A percentile compares a stretch with the other conserved stretches of the same genome.
Conservation (phyloP, 1,140 invertebrate genomes). For the Zaprionus capensis region DNA sequence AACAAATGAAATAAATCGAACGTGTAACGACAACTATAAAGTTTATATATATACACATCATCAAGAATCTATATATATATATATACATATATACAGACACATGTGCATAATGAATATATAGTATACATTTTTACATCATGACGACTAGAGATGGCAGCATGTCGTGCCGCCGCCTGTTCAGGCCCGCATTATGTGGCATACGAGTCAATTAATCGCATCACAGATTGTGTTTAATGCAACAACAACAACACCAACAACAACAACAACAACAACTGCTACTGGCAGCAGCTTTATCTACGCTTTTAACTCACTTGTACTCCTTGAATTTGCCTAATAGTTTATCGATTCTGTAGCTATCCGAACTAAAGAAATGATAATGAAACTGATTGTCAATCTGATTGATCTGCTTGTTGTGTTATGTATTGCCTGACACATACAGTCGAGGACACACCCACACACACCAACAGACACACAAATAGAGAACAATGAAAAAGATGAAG, state of each 20-base stretch:
- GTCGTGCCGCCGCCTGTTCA: slow-evolving; percentile 10
- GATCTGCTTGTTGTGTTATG: slow-evolving; percentile 24
- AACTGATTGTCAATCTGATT: slow-evolving; percentile 28
- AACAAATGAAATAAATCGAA: slow-evolving; percentile 52
- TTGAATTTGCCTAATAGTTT: slow-evolving; percentile 29
- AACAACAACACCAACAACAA: slow-evolving; percentile 1
- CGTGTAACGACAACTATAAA: slow-evolving; percentile 55
- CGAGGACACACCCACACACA: slow-evolving; percentile 8
- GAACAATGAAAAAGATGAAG: slow-evolving; percentile 11
- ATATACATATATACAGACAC: slow-evolving; percentile 23
- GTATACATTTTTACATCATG: slow-evolving; percentile 39
- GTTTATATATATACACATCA: slow-evolving; percentile 59
- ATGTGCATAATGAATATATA: slow-evolving; percentile 41
- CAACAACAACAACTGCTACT: not conserved
- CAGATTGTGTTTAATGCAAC: slow-evolving; percentile 41
- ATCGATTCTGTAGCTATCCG: slow-evolving; percentile 22
- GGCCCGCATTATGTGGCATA: slow-evolving; percentile 36
- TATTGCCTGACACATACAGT: slow-evolving; percentile 11
- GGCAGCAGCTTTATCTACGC: slow-evolving; percentile 21
- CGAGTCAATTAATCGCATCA: slow-evolving; percentile 72
- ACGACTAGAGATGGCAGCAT: slow-evolving; percentile 28
- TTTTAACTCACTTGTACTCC: slow-evolving; percentile 22
- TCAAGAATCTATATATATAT: slow-evolving; percentile 28
- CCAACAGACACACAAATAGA: slow-evolving; percentile 27
- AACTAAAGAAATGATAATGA: slow-evolving; percentile 27